phyloP scores from a whole-genome alignment of 2,113 vertebrate genomes.

The Elanoides forficatus region DNA sequence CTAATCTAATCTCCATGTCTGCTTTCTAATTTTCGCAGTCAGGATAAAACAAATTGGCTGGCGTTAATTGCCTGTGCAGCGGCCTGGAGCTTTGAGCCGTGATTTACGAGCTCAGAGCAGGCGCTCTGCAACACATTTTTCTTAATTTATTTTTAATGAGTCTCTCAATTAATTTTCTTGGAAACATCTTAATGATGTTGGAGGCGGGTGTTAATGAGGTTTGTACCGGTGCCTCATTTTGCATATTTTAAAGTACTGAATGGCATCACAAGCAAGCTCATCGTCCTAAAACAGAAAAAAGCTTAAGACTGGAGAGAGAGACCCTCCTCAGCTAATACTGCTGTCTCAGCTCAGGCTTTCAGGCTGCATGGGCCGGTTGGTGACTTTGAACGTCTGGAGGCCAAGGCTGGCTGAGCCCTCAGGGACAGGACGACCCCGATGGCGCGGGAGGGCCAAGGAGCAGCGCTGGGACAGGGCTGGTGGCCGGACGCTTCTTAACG shows the following conservation, averaged over 20 bases:
- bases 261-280: slow-evolving; percentile 53
- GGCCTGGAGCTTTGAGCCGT: slow-evolving; percentile 87
- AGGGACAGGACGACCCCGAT: rapidly evolving
- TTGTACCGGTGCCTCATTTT: slow-evolving; percentile 74
- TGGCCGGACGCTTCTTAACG: background rate
- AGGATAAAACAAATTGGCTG: slow-evolving; percentile 99
- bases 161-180: slow-evolving; percentile 98
- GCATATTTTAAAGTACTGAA: slow-evolving; percentile 74
- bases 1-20: slow-evolving; percentile 97
- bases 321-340: background rate
- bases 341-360: slow-evolving; percentile 3
- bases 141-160: slow-evolving; percentile 99
- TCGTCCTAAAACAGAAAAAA: slow-evolving; percentile 10
- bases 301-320: background rate
- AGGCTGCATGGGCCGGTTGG: background rate
- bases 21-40: slow-evolving; percentile 97
- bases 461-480: rapidly evolving
- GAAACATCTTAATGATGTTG: slow-evolving; percentile 97
- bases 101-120: slow-evolving; percentile 94
- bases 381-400: background rate
- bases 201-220: slow-evolving; percentile 88
- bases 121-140: slow-evolving; percentile 95
- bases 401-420: rapidly evolving
- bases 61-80: slow-evolving; percentile 92
- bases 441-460: rapidly evolving